These are phyloP conservation scores for Lepidocyrtinus sp. DNA, from an alignment of 2,888 invertebrate genomes.

Conservation along the genomic window DNA sequence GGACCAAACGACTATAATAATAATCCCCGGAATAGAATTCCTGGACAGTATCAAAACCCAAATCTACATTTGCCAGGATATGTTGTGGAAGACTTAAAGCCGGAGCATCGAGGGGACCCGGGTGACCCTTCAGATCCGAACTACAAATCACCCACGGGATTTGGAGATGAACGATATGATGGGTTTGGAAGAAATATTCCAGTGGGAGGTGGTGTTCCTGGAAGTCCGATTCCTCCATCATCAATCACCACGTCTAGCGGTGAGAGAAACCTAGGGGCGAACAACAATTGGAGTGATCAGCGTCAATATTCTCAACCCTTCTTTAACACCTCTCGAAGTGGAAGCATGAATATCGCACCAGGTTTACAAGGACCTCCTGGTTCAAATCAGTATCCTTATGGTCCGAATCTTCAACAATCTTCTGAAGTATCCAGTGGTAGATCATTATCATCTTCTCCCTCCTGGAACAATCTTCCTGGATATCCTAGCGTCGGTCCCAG, in stretches of 20 bases:
- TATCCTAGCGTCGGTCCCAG: slow-evolving; percentile 51
- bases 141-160: background rate
- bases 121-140: slow-evolving; percentile 35
- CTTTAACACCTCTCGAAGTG: slow-evolving; percentile 38
- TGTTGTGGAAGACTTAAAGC: slow-evolving; percentile 37
- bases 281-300: slow-evolving; percentile 23
- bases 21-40: slow-evolving; percentile 39
- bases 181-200: slow-evolving; percentile 50
- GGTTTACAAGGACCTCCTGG: slow-evolving; percentile 23
- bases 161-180: slow-evolving; percentile 42
- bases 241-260: background rate
- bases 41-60: slow-evolving; percentile 41
- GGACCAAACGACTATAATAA: slow-evolving; percentile 29
- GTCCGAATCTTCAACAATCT: slow-evolving; percentile 29
- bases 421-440: background rate
- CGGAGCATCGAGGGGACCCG: slow-evolving; percentile 44
- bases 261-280: background rate
- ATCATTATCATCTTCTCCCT: background rate
- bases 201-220: slow-evolving; percentile 17
- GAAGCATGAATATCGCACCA: slow-evolving; percentile 35
- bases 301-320: slow-evolving; percentile 23
- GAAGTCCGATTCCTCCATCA: background rate
- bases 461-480: slow-evolving; percentile 48
- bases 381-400: slow-evolving; percentile 3
- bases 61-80: slow-evolving; percentile 47